Evolutionary conservation across 2,113 vertebrate genomes (phyloP), one percentile per base, ranked within the genome.

Genomic region (Phainopepla nitens): DNA sequence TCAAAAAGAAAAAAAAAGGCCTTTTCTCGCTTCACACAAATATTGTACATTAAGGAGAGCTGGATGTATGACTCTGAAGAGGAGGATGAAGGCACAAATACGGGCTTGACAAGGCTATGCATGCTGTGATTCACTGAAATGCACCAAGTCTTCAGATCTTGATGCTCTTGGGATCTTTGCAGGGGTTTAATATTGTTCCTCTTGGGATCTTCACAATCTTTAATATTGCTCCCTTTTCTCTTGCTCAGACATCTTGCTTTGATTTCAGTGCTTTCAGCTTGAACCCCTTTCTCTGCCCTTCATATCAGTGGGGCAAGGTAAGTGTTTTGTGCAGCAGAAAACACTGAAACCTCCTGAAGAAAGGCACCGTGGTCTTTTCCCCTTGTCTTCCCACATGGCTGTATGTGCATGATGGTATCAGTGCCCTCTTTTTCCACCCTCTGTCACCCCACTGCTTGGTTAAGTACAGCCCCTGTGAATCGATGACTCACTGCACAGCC

Each of bases 331-430:
- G 56, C 31, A 36, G 65, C 51, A 68, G 51, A 51, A 75, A 60
- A 42, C 24, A 28, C 58, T 1, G 1, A 49, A 20, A 20, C 14
- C 27, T 72, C 17, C 57, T 11, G 15, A 68, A 9, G 69, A 27
- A n/a, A 3, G 5, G 29, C 13, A 28, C 33, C 0, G 1, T 35
- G 1, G 5, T 64, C 25, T 91, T 69, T 42, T 12, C 18, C 6
- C 42, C 39, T 24, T 42, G 15, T 82, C 7, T 29, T 61, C 27
- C 68, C 49, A 28, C 9, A 7, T 1, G 5, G 3, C 72, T 57
- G 2, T 13, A 25, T 21, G 58, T 12, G 19, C 33, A 25, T 6
- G 10, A 49, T 4, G 3, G 19, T 64, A 45, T 42, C 24, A 27
- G 18, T 53, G 58, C 33, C 42, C 20, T 56, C 62, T 86, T 56